Percentiles rank a stretch among this genome's conserved stretches.
Conservation (phyloP, 2,797 vertebrate genomes). For the Argya squamiceps region DNA sequence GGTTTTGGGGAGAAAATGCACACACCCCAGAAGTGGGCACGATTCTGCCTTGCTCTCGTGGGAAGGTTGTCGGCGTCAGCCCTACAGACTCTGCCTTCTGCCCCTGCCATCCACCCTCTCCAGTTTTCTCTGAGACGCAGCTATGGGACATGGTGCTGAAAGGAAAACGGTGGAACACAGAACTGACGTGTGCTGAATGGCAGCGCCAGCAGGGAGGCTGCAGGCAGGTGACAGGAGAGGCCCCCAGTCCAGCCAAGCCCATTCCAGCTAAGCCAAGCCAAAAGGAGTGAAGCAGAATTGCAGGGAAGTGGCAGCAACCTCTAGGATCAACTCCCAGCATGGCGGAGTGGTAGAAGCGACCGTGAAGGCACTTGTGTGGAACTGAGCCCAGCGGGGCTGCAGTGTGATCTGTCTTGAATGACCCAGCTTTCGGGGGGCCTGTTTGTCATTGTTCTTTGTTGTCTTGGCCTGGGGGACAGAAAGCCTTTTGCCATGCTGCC, state of each 20-base stretch:
- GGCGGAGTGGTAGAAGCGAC: fast-evolving
- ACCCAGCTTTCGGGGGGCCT: background rate
- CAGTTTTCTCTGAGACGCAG: fast-evolving
- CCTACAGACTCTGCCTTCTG: background rate
- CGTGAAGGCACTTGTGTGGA: background rate
- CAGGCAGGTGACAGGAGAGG: too few relatives aligned
- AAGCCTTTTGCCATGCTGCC: background rate
- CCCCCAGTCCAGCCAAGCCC: background rate
- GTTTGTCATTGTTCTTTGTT: background rate
- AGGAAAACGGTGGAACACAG: too few relatives aligned
- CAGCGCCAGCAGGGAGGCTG: background rate
- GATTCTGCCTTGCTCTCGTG: background rate
- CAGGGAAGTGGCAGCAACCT: background rate
- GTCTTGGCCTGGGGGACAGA: background rate
- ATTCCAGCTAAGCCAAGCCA: background rate
- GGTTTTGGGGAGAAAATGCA: fast-evolving
- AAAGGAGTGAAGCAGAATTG: background rate
- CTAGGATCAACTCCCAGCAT: too few relatives aligned
- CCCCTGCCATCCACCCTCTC: background rate
- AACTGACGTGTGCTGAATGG: background rate
- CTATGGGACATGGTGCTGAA: background rate
- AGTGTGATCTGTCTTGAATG: fast-evolving
- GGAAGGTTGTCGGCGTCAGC: background rate
- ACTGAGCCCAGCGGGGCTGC: background rate
- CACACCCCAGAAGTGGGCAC: background rate